A percentile compares a stretch with the other conserved stretches of the same genome.
Evolutionary conservation across 2,797 vertebrate genomes (phyloP).

Genomic region (Eulemur mongoz): DNA sequence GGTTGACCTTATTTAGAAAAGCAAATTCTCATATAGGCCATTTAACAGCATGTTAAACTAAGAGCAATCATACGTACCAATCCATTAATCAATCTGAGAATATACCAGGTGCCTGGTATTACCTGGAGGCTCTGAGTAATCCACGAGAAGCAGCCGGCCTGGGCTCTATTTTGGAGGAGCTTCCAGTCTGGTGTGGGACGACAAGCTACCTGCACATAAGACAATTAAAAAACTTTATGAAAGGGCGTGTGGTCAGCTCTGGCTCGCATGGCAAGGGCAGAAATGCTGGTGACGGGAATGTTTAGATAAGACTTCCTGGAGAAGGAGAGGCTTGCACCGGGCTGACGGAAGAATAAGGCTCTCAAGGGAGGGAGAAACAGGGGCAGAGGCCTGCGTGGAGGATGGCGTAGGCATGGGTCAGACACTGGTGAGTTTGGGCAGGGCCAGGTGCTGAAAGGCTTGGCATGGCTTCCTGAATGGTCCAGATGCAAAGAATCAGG

Average conservation of each 20-base stretch:
- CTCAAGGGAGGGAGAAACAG: neutral
- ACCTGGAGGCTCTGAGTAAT: neutral
- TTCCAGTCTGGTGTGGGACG: neutral
- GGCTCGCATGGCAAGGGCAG: neutral
- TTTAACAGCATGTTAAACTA: neutral
- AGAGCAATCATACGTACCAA: neutral
- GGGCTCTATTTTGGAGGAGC: neutral
- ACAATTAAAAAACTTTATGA: neutral
- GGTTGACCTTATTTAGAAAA: neutral
- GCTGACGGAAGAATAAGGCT: neutral
- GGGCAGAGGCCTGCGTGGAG: neutral
- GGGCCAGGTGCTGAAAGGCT: neutral
- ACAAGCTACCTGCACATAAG: neutral
- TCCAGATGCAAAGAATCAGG: neutral
- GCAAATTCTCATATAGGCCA: neutral
- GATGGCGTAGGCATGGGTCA: neutral
- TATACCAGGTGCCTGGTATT: neutral
- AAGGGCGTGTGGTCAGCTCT: neutral
- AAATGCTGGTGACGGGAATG: neutral
- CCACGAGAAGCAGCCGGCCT: neutral
- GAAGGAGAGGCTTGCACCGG: neutral
- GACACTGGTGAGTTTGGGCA: neutral
- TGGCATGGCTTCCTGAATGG: neutral
- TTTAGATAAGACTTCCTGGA: neutral
- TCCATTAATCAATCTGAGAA: neutral